phyloP scores from a whole-genome alignment of 2,113 vertebrate genomes.

The Thinocorus orbignyianus region DNA sequence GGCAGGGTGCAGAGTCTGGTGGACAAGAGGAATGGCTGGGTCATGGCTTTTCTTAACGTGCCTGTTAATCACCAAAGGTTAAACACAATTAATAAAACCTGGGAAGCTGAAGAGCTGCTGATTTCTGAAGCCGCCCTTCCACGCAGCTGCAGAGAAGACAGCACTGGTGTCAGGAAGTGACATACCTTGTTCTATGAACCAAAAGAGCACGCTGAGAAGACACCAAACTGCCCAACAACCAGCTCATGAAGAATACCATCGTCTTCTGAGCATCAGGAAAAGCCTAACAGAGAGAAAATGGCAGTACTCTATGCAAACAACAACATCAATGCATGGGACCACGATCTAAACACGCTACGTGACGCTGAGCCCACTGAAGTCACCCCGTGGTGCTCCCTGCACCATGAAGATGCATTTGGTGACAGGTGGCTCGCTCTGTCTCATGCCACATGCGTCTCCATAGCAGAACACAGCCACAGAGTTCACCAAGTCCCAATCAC shows the following conservation, averaged over 20 bases:
- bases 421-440: neutral
- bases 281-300: neutral
- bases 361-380: neutral
- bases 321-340: neutral
- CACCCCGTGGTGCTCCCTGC: neutral
- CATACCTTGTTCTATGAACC: neutral
- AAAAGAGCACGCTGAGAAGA: neutral
- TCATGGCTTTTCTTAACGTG: neutral
- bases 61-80: neutral
- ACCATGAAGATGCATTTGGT: neutral
- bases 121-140: neutral
- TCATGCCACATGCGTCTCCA: neutral
- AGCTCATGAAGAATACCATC: neutral
- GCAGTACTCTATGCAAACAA: neutral
- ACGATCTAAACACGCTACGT: fast-evolving
- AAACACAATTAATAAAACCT: neutral
- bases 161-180: neutral
- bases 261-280: neutral
- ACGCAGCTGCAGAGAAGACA: neutral
- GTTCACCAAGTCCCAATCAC: neutral
- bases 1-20: too few species aligned
- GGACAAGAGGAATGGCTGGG: neutral
- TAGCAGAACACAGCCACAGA: neutral
- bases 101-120: neutral
- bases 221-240: neutral